Percentiles rank a stretch among this genome's conserved stretches.
phyloP scores from a whole-genome alignment of 2,113 vertebrate species.

The Scomber japonicus region DNA sequence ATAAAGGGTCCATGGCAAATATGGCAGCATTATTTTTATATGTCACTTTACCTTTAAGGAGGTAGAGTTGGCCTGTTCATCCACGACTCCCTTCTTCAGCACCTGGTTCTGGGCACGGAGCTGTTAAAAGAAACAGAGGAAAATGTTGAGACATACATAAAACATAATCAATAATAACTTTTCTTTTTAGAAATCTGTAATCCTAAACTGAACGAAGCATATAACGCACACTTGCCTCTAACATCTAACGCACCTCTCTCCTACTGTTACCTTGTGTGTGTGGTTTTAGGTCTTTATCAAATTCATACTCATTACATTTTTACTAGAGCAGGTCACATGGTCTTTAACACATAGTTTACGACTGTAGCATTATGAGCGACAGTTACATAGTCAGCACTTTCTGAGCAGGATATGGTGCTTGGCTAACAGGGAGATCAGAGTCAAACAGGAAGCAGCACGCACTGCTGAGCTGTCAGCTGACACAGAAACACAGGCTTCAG shows the following conservation, averaged over 20 bases:
- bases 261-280: no score
- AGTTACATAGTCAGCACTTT: slow-evolving; percentile 73
- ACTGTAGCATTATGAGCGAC: not conserved
- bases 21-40: not conserved
- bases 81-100: slow-evolving; percentile 96
- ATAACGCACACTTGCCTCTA: no score
- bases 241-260: no score
- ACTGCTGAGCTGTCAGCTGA: slow-evolving; percentile 73
- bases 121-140: slow-evolving; percentile 78
- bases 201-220: no score
- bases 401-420: slow-evolving; percentile 48
- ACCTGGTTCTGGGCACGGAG: slow-evolving; percentile 99
- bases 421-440: slow-evolving; percentile 43
- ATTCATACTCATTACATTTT: no score
- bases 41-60: slow-evolving; percentile 90
- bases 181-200: no score
- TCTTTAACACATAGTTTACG: not conserved
- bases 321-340: no score
- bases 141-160: not conserved
- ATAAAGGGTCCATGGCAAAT: not conserved
- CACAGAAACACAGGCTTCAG: slow-evolving; percentile 38
- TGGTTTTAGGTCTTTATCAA: no score
- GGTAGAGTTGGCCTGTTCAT: slow-evolving; percentile 93
- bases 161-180: not conserved
- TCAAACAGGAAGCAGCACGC: slow-evolving; percentile 66